Conservation (phyloP, 2,888 invertebrate genomes). For the Papilio elwesi region DNA sequence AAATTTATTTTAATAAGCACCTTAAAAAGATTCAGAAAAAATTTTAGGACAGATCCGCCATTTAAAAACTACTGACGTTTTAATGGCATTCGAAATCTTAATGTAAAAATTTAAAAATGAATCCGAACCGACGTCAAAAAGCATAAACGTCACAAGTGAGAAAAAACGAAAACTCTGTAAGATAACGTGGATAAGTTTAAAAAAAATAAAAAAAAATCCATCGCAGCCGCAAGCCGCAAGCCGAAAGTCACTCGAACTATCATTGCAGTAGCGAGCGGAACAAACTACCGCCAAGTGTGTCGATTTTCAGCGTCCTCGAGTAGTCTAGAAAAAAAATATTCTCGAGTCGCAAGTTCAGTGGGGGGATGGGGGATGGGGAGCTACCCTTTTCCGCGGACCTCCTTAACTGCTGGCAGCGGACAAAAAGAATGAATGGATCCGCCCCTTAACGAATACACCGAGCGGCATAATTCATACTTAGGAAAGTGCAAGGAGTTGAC, state of each 20-base stretch:
- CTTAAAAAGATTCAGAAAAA: constrained; percentile 24
- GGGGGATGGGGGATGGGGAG: constrained; percentile 56
- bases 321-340: constrained; percentile 81
- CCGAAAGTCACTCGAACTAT: constrained; percentile 79
- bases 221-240: constrained; percentile 56
- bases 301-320: constrained; percentile 81
- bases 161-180: constrained; percentile 42
- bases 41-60: constrained; percentile 25
- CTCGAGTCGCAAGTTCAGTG: constrained; percentile 79
- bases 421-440: constrained; percentile 85
- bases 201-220: constrained; percentile 56
- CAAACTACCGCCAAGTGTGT: constrained; percentile 82
- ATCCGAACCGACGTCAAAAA: constrained; percentile 36
- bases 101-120: constrained; percentile 33
- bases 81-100: constrained; percentile 36
- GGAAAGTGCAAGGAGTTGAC: constrained; percentile 82
- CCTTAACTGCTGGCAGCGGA: constrained; percentile 81
- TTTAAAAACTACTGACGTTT: constrained; percentile 30
- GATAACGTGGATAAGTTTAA: constrained; percentile 50
- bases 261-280: constrained; percentile 73
- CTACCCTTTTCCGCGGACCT: constrained; percentile 69
- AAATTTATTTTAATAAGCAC: constrained; percentile 31
- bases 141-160: constrained; percentile 39
- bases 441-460: constrained; percentile 84
- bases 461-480: constrained; percentile 84